Base-by-base conservation (phyloP, 2,888 invertebrate genomes). In the Macrosoma leucophasiata region DNA sequence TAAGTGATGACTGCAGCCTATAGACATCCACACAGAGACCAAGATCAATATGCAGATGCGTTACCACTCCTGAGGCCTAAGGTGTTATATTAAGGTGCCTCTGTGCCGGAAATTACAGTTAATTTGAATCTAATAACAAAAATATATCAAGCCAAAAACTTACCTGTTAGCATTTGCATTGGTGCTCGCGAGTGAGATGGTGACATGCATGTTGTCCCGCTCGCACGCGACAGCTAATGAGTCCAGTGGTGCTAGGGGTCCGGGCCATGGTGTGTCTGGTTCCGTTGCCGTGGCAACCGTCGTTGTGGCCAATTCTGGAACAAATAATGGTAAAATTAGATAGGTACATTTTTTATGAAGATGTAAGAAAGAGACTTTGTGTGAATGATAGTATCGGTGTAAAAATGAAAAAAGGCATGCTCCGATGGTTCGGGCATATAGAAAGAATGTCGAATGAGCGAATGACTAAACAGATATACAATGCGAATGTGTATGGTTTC, bases 191-290 rank as follows among this genome's bases (percentile, higher is more conserved):
- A 77, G 77, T 2, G 77, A 65, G 61, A 85, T 62, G 39, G 81
- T 79, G 54, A 85, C 71, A 32, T 81, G 78, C 84, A 85, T 84
- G 65, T 67, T 75, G 59, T 85, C 85, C 41, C 70, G 62, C 50
- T 82, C 82, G 57, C 85, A 84, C 54, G 73, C 61, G 15, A 85
- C 77, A 2, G 74, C 55, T 13, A 82, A 61, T 28, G 73, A 76
- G 64, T 82, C 82, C 21, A 79, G 63, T 3, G 81, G 75, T 25
- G 77, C 73, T 26, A 73, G 63, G 19, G 72, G 62, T 11, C 60
- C 65, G 5, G 78, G 69, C 78, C 79, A 79, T 36, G 62, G 51
- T 7, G 70, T 70, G 31, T 71, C 71, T 2, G 61, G 51, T 35
- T 76, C 78, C 17, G 65, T 65, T 7, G 67, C 67, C 20, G 68